A percentile compares a stretch with the other conserved stretches of the same genome.
These are phyloP conservation scores for Pollenia griseotomentosa DNA, from an alignment of 2,888 invertebrate genomes.

Conservation along the genomic window DNA sequence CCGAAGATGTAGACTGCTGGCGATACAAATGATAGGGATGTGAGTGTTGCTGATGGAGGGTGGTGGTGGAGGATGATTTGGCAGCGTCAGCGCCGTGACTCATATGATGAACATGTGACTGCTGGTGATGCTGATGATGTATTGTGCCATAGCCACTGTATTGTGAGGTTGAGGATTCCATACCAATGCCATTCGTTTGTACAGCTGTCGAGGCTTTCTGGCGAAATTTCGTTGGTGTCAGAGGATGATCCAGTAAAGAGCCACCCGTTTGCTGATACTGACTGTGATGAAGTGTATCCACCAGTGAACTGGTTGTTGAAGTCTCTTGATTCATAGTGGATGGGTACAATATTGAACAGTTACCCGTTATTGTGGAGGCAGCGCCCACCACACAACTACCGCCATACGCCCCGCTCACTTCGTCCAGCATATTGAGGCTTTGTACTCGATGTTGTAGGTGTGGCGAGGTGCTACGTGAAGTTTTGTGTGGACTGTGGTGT, in stretches of 20 bases:
- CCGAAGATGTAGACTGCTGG: conserved; percentile 83
- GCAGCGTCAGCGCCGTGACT: conserved; percentile 70
- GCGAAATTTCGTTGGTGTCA: conserved; percentile 83
- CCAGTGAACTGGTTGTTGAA: conserved; percentile 83
- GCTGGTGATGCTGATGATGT: conserved; percentile 73
- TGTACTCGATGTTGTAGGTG: conserved; percentile 84
- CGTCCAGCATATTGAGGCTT: conserved; percentile 83
- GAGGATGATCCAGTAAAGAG: conserved; percentile 83
- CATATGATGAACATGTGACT: conserved; percentile 62
- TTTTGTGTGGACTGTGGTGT: conserved; percentile 84
- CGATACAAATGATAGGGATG: conserved; percentile 81
- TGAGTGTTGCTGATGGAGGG: conserved; percentile 76
- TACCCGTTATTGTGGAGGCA: conserved; percentile 81
- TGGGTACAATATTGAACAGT: conserved; percentile 81
- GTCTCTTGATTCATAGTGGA: conserved; percentile 82
- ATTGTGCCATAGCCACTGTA: conserved; percentile 66
- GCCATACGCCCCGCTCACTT: conserved; percentile 76
- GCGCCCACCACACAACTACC: conserved; percentile 65
- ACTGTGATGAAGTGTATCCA: conserved; percentile 83
- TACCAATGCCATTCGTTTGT: conserved; percentile 81
- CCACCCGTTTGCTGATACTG: conserved; percentile 84
- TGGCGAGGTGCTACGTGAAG: conserved; percentile 84
- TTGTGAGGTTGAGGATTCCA: conserved; percentile 74
- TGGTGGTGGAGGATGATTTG: conserved; percentile 80
- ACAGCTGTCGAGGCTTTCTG: conserved; percentile 82